Percentiles rank a stretch among this genome's conserved stretches.
Evolutionary conservation across 2,113 vertebrate species (phyloP).

Genomic region (Ibidorhyncha struthersii): DNA sequence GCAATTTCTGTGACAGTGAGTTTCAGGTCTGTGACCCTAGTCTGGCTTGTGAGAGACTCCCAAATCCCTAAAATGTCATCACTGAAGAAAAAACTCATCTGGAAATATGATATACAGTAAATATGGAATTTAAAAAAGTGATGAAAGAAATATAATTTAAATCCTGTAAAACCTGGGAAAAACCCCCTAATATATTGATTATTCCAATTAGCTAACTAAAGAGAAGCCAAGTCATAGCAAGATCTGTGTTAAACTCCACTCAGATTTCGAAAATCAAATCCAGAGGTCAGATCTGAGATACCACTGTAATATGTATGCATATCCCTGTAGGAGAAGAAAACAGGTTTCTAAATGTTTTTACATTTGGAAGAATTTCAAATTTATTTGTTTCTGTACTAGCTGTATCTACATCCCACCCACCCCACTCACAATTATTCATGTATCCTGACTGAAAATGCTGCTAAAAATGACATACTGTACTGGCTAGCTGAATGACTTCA

Average conservation of each 20-base stretch:
- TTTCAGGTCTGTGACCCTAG: background rate
- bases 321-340: background rate
- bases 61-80: background rate
- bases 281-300: background rate
- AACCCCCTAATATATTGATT: background rate
- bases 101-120: background rate
- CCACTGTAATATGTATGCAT: background rate
- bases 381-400: background rate
- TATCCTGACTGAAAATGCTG: background rate
- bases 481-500: background rate
- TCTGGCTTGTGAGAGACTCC: background rate
- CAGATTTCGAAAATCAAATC: background rate
- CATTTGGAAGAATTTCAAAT: background rate
- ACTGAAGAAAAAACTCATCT: background rate
- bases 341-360: background rate
- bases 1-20: background rate
- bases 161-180: background rate
- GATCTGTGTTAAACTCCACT: background rate
- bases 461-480: background rate
- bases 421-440: background rate
- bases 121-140: background rate
- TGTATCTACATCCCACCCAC: accelerated
- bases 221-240: background rate
- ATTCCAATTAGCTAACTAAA: background rate
- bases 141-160: background rate